Percentiles rank a stretch among this genome's conserved stretches.
phyloP scores from a whole-genome alignment of 2,113 vertebrate genomes.

The Siphamia tubifer region DNA sequence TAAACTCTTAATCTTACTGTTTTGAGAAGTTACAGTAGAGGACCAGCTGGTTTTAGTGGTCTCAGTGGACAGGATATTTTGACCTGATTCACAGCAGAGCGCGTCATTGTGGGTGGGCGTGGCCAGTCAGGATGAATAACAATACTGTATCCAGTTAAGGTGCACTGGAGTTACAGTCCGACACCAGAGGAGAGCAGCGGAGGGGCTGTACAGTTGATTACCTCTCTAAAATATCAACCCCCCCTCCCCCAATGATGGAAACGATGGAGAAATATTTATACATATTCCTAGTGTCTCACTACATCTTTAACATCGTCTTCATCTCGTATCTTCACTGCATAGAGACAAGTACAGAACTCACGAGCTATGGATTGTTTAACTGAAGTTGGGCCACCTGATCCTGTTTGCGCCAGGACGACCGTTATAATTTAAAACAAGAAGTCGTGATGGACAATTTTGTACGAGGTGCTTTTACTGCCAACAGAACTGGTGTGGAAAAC shows the following conservation, averaged over 20 bases:
- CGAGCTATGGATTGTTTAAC: slow-evolving; percentile 54
- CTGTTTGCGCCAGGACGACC: slow-evolving; percentile 32
- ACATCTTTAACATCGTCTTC: slow-evolving; percentile 18
- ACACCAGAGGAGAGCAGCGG: slow-evolving; percentile 4
- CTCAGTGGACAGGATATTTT: neutral
- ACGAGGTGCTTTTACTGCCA: slow-evolving; percentile 19
- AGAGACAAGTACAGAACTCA: neutral
- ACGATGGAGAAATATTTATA: neutral
- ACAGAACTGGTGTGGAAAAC: slow-evolving; percentile 22
- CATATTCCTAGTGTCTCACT: slow-evolving; percentile 17
- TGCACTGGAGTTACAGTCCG: slow-evolving; percentile 48
- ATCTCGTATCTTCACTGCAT: neutral
- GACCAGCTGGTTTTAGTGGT: neutral
- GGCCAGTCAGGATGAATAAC: slow-evolving; percentile 20
- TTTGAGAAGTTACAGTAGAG: neutral
- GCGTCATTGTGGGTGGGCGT: slow-evolving; percentile 70
- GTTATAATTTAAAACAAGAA: slow-evolving; percentile 11
- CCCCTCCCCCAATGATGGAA: slow-evolving; percentile 61
- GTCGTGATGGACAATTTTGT: slow-evolving; percentile 52
- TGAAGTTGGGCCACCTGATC: slow-evolving; percentile 67
- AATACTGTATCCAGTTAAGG: slow-evolving; percentile 16
- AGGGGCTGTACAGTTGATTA: neutral
- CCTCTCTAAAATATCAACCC: neutral
- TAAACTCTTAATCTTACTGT: too few species aligned
- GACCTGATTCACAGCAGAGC: slow-evolving; percentile 27